phyloP scores from a whole-genome alignment of 2,797 vertebrate species.

The Falco concolor region DNA sequence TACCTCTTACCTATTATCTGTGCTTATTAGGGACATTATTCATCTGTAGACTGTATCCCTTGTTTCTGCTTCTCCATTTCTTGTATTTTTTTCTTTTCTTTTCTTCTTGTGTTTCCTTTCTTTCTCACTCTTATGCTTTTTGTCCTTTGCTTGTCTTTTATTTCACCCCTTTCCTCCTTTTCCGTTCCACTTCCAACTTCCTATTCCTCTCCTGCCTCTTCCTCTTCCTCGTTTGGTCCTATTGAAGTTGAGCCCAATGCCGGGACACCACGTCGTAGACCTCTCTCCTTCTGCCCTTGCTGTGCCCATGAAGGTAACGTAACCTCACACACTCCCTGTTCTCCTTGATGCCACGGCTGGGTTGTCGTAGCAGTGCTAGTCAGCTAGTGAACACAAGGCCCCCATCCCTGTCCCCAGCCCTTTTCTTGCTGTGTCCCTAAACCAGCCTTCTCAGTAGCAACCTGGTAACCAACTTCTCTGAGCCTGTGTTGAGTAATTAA shows the following conservation, averaged over 20 bases:
- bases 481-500: conserved; percentile 56
- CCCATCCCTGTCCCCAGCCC: background rate
- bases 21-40: conserved; percentile 68
- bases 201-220: conserved; percentile 67
- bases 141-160: conserved; percentile 78
- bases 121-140: conserved; percentile 74
- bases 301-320: conserved; percentile 98
- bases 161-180: conserved; percentile 69
- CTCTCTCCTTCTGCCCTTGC: conserved; percentile 98
- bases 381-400: conserved; percentile 3
- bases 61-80: conserved; percentile 78
- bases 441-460: background rate
- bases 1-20: conserved; percentile 50
- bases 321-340: conserved; percentile 66
- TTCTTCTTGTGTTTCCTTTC: conserved; percentile 73
- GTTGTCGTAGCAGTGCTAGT: conserved; percentile 71
- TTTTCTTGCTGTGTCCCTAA: conserved; percentile 34
- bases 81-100: conserved; percentile 75
- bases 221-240: conserved; percentile 77
- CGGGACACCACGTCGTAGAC: conserved; percentile 94
- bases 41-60: conserved; percentile 77
- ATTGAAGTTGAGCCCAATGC: conserved; percentile 97
- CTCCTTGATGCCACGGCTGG: conserved; percentile 63
- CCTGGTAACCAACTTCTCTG: conserved; percentile 45
- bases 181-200: conserved; percentile 71